Evolutionary conservation across 2,113 vertebrate species (phyloP).

Genomic region (Galeopterus variegatus): DNA sequence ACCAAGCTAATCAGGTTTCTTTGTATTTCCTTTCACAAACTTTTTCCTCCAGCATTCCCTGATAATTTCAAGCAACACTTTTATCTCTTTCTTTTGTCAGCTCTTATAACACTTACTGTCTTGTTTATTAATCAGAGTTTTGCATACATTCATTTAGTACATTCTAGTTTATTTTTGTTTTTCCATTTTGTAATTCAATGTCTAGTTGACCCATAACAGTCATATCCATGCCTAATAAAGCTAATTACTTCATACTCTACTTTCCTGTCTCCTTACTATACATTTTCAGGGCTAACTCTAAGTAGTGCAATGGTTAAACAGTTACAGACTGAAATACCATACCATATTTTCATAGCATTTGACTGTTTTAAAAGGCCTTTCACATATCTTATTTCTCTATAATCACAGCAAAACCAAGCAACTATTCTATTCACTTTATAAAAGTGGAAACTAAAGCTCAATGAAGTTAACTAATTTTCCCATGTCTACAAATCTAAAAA

Average conservation of each 20-base stretch:
- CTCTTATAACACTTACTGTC: background rate
- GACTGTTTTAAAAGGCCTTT: background rate
- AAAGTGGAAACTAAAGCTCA: background rate
- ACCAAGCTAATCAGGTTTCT: background rate
- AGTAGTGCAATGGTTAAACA: background rate
- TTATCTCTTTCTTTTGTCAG: background rate
- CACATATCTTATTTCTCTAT: background rate
- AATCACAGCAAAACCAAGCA: background rate
- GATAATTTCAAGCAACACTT: background rate
- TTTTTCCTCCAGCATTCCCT: background rate
- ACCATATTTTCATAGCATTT: background rate
- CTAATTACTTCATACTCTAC: background rate
- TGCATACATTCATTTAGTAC: background rate
- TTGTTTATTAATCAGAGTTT: background rate
- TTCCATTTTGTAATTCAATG: background rate
- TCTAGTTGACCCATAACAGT: background rate
- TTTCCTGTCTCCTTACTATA: background rate
- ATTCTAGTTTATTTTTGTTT: background rate
- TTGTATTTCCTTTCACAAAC: background rate
- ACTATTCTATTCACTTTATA: background rate
- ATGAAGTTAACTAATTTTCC: background rate
- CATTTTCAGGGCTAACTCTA: background rate
- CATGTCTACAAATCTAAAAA: background rate
- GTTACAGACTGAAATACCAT: background rate
- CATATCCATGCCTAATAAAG: background rate